Conservation (phyloP, 2,113 vertebrate species). For the Acrocephalus kingi region DNA sequence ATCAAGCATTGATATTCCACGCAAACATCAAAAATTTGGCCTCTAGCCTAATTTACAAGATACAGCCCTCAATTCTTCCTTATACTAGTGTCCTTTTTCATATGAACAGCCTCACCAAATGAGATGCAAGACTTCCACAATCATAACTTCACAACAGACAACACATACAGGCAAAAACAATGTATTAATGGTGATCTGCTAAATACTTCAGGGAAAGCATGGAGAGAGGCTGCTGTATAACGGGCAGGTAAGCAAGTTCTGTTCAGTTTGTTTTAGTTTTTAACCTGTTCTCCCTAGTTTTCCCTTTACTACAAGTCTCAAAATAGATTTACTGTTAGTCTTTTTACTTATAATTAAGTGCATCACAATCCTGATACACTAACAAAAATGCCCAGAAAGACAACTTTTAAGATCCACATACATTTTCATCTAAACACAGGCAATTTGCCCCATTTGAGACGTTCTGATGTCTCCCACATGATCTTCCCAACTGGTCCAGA, state of each 20-base stretch:
- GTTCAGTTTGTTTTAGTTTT: not conserved
- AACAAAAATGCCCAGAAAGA: not conserved
- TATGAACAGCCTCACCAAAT: rapidly evolving
- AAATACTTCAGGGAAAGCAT: not conserved
- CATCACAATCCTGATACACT: not conserved
- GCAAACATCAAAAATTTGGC: not conserved
- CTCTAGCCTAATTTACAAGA: not conserved
- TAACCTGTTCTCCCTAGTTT: not conserved
- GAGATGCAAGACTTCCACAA: not conserved
- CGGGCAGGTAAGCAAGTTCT: not conserved
- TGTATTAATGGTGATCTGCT: not conserved
- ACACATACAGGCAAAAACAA: not conserved
- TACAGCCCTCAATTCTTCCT: not conserved
- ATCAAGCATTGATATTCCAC: not conserved
- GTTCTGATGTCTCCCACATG: not conserved
- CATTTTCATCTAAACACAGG: not conserved
- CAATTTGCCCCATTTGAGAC: not conserved
- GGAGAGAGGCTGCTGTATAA: not conserved
- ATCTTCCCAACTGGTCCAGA: not conserved
- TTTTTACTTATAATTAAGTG: not conserved
- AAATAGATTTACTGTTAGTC: not conserved
- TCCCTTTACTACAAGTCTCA: not conserved
- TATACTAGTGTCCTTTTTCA: not conserved
- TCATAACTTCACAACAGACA: not conserved
- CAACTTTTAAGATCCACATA: not conserved